These are phyloP conservation scores for Simalia tracyae DNA, from an alignment of 2,797 vertebrate genomes.

Conservation along the genomic window DNA sequence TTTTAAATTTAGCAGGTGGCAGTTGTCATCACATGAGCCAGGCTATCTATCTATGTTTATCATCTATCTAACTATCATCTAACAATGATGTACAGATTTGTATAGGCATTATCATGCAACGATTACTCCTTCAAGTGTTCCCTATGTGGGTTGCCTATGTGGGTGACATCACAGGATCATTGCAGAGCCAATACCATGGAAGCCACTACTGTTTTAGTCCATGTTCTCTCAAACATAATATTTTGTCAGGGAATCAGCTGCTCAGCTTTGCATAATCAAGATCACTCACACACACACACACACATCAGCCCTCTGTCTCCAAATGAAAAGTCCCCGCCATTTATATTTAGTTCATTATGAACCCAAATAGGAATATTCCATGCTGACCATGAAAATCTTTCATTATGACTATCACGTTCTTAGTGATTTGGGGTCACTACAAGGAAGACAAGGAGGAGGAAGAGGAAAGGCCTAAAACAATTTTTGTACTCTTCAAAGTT, in stretches of 20 bases:
- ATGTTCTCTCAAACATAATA: neutral
- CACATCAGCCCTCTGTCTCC: neutral
- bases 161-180: neutral
- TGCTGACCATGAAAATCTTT: neutral
- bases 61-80: no score
- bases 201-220: neutral
- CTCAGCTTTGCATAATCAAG: neutral
- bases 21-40: neutral
- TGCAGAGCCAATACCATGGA: neutral
- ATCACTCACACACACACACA: neutral
- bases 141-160: neutral
- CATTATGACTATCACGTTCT: constrained; percentile 2
- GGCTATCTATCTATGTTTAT: neutral
- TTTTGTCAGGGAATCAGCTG: neutral
- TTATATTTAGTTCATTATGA: neutral
- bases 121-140: neutral
- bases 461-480: constrained; percentile 36
- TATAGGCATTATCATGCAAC: neutral
- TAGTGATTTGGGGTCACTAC: constrained; percentile 4
- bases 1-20: no score
- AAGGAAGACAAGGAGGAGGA: constrained; percentile 33
- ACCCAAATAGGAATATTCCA: neutral
- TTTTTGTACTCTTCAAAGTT: constrained; percentile 51
- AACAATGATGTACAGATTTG: neutral
- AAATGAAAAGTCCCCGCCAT: neutral